Base-by-base conservation (phyloP, 1,140 invertebrate species). In the Chymomyza costata region DNA sequence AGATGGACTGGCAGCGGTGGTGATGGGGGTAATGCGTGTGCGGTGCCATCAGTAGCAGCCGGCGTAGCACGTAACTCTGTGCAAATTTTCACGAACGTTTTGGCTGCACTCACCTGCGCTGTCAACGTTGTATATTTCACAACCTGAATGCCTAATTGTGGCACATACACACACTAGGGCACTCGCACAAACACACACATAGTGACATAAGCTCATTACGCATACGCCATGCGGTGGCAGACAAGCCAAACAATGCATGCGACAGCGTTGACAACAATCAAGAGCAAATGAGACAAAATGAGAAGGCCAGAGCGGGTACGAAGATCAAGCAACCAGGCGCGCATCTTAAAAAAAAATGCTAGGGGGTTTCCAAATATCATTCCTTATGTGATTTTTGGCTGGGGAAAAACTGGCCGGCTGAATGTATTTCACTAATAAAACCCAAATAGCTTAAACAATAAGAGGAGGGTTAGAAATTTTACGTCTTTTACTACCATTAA, bases 131-230 rank as follows among this genome's bases (percentile, higher is more conserved):
- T 19, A 44, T 51, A 51, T 51, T 64, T 47, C 55, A 60, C 65
- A 67, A 64, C 40, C 60, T 55, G 73, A 78, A 78, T 80, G 65
- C 64, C 73, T 78, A 78, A 78, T 78, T 78, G 64, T 68, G 53
- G 52, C 35, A 78, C 21, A 52, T 51, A 38, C 55, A 61, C 61
- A 65, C 51, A 46, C 66, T 57, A 54, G 51, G 46, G 25, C 37
- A 39, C 50, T 44, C 56, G 38, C 34, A 25, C 45, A 31, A 47
- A 68, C 48, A 66, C 48, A 41, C 43, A 31, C 46, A 65, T 32
- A 21, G 38, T 32, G 21, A 43, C 46, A 49, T 63, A 59, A 66
- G 71, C 71, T 76, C 71, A 76, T 76, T 76, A 76, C 71, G 71
- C 62, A 76, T 78, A 76, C 66, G 71, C 57, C 66, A 39, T 53